phyloP scores from a whole-genome alignment of 2,888 invertebrate genomes.

The Chloromyia formosa region DNA sequence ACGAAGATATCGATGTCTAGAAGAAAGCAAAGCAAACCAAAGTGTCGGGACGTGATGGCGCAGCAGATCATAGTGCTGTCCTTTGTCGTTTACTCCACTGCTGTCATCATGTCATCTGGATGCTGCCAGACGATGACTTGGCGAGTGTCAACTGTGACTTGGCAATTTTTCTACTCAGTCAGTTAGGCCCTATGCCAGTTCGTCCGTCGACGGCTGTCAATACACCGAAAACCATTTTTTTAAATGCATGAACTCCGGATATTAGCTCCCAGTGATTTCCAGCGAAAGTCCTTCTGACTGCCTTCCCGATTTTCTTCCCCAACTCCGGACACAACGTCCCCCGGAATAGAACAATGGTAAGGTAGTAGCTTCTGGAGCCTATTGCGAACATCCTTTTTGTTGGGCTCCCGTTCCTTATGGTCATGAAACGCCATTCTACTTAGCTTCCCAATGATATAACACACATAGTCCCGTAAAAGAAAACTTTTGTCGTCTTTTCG shows the following conservation, averaged over 20 bases:
- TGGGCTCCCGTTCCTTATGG: background rate
- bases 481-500: constrained; percentile 17
- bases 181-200: background rate
- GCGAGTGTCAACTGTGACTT: background rate
- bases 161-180: background rate
- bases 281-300: background rate
- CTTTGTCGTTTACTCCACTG: background rate
- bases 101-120: background rate
- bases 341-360: background rate
- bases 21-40: no score
- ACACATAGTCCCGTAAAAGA: background rate
- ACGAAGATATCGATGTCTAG: no score
- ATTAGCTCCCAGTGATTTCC: constrained; percentile 1
- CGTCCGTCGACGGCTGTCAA: constrained; percentile 3
- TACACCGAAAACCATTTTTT: constrained; percentile 4
- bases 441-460: constrained; percentile 9
- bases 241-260: background rate
- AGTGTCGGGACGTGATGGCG: constrained; percentile 22
- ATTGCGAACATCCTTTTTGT: background rate
- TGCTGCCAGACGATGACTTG: background rate
- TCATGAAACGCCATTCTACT: background rate
- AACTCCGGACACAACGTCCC: background rate
- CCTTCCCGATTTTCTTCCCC: background rate
- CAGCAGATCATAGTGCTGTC: background rate
- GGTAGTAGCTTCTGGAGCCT: background rate